A percentile compares a stretch with the other conserved stretches of the same genome.
phyloP scores from a whole-genome alignment of 2,888 invertebrate species.

The Heliconius ethilla region DNA sequence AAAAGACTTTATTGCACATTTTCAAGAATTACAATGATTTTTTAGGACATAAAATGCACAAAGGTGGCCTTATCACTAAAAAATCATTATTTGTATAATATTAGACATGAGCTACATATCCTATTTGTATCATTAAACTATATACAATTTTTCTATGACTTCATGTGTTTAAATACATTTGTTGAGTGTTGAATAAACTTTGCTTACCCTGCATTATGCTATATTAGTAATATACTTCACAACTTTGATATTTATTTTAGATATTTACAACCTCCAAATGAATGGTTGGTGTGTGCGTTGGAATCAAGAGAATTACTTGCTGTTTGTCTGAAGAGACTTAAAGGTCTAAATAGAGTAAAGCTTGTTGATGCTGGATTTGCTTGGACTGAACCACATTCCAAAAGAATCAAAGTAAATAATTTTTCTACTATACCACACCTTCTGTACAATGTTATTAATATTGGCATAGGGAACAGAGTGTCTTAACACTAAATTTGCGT shows the following conservation, averaged over 20 bases:
- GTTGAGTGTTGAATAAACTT: too few relatives aligned
- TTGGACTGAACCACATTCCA: conserved; percentile 99
- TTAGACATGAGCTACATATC: too few relatives aligned
- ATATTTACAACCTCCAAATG: conserved; percentile 95
- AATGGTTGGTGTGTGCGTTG: conserved; percentile 92
- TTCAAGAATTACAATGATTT: too few relatives aligned
- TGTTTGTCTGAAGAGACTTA: conserved; percentile 95
- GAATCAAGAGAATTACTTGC: conserved; percentile 95
- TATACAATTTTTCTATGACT: too few relatives aligned
- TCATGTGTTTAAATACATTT: too few relatives aligned
- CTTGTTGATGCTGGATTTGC: conserved; percentile 97
- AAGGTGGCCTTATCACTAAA: too few relatives aligned
- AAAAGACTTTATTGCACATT: too few relatives aligned
- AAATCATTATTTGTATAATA: too few relatives aligned
- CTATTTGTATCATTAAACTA: too few relatives aligned
- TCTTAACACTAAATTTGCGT: neutral
- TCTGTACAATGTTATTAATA: neutral
- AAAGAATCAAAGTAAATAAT: conserved; percentile 91
- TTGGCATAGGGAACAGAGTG: neutral
- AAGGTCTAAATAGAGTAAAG: conserved; percentile 93
- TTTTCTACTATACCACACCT: neutral
- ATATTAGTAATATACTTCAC: too few relatives aligned
- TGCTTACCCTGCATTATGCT: too few relatives aligned
- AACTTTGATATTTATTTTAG: conserved; percentile 55
- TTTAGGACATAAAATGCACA: too few relatives aligned